Conservation (phyloP, 2,113 vertebrate genomes). For the Ifrita kowaldi region DNA sequence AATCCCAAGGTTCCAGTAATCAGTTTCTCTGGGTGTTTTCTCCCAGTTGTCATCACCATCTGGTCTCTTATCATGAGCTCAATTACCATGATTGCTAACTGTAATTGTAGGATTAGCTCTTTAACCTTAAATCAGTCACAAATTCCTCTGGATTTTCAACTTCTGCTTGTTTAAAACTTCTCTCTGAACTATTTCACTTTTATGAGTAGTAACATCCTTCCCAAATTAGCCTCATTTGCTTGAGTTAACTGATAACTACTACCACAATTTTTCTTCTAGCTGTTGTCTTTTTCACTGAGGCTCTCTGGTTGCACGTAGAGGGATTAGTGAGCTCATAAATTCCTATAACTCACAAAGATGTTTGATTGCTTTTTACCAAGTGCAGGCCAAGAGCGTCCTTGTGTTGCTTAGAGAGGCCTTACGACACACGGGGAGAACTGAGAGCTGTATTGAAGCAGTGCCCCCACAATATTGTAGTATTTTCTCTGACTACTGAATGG, state of each 20-base stretch:
- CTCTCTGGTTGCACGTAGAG: background rate
- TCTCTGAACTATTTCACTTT: slow-evolving; percentile 14
- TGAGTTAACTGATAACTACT: background rate
- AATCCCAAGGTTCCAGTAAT: background rate
- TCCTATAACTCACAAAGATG: background rate
- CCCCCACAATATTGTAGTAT: background rate
- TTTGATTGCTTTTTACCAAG: background rate
- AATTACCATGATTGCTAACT: slow-evolving; percentile 8
- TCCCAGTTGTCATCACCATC: slow-evolving; percentile 12
- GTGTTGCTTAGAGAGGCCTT: background rate
- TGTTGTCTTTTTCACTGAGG: background rate
- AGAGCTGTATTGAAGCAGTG: background rate
- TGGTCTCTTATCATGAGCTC: background rate
- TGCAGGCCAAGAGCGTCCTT: background rate
- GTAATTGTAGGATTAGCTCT: slow-evolving; percentile 10
- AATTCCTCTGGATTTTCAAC: slow-evolving; percentile 3
- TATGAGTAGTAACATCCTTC: background rate
- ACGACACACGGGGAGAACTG: rapidly evolving
- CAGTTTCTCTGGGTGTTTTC: background rate
- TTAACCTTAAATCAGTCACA: slow-evolving; percentile 25
- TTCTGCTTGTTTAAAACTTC: slow-evolving; percentile 31
- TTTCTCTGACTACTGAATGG: background rate
- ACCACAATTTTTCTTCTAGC: background rate
- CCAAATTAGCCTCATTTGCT: slow-evolving; percentile 4
- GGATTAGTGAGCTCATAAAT: background rate